Base-by-base conservation (phyloP, 2,888 invertebrate species). In the Drosophila rubida region DNA sequence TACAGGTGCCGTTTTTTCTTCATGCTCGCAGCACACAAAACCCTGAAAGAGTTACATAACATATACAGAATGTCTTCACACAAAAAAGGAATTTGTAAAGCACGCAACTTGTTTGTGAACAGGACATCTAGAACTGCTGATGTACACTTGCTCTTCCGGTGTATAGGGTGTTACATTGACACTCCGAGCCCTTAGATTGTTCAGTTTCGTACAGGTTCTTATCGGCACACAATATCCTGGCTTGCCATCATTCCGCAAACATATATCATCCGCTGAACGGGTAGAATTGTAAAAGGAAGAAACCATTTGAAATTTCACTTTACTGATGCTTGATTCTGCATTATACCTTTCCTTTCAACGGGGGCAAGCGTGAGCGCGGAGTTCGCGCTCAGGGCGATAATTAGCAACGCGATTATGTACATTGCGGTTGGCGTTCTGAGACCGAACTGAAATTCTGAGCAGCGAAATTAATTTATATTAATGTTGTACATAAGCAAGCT, bases 11-110 rank as follows among this genome's bases (percentile, higher is more conserved):
- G 16, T 23, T 8, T 35, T 6, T 7, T 51, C 48, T 3, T 27
- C 46, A 39, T 19, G 27, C 13, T 59, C 61, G 30, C 67, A 72
- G 19, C 54, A 59, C 2, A 22, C 16, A 32, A 8, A 14, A 1
- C 13, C 0, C 69, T 69, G 4, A 14, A 35, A 13, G 11, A 13
- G 4, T 13, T 19, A 19, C 19, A 22, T 16, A 13, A 11, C 9
- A n/a, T 2, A 5, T 1, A n/a, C 6, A 25, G 19, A 0, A 30
- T 19, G 8, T 53, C 11, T 30, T 14, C 9, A 2, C n/a, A n/a
- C n/a, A n/a, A n/a, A 25, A 16, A n/a, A n/a, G 0, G 7, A 22
- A 14, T 25, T 13, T 16, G 7, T 2, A 22, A 19, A 14, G 2
- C 1, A 35, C 11, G 14, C 0, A 16, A 66, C 68, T 19, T 0